phyloP scores from a whole-genome alignment of 1,140 invertebrate species.

The Lepidurus arcticus region DNA sequence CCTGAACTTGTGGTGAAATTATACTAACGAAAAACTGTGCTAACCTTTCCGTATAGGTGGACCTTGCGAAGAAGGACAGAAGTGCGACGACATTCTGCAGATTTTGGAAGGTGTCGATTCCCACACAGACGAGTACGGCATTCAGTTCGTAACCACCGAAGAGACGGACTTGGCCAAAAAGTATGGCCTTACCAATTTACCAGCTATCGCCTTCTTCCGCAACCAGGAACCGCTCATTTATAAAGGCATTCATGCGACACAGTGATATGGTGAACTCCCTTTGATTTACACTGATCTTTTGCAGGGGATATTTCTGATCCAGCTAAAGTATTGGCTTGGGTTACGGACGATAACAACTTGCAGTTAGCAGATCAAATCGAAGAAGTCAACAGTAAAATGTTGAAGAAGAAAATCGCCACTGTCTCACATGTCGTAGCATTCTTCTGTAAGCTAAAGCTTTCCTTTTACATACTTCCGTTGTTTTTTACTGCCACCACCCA shows the following conservation, averaged over 20 bases:
- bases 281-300: conserved; percentile 35
- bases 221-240: conserved; percentile 63
- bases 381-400: conserved; percentile 84
- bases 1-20: too few relatives aligned
- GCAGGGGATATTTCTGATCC: conserved; percentile 79
- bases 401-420: conserved; percentile 81
- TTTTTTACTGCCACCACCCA: neutral
- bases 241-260: conserved; percentile 45
- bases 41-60: conserved; percentile 53
- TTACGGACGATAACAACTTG: conserved; percentile 83
- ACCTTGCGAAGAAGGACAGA: conserved; percentile 69
- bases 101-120: conserved; percentile 90
- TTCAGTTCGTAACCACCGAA: conserved; percentile 88
- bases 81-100: conserved; percentile 74
- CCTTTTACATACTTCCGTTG: conserved; percentile 10
- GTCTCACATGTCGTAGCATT: conserved; percentile 85
- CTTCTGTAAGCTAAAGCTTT: conserved; percentile 67
- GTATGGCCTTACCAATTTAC: conserved; percentile 75
- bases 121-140: conserved; percentile 85
- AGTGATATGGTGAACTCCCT: too few relatives aligned
- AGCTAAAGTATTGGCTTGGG: conserved; percentile 76
- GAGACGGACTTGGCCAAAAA: conserved; percentile 74
- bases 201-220: conserved; percentile 80
- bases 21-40: neutral
- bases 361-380: conserved; percentile 90